Conservation (phyloP, 2,888 invertebrate genomes). For the Dolichopus griseipennis region DNA sequence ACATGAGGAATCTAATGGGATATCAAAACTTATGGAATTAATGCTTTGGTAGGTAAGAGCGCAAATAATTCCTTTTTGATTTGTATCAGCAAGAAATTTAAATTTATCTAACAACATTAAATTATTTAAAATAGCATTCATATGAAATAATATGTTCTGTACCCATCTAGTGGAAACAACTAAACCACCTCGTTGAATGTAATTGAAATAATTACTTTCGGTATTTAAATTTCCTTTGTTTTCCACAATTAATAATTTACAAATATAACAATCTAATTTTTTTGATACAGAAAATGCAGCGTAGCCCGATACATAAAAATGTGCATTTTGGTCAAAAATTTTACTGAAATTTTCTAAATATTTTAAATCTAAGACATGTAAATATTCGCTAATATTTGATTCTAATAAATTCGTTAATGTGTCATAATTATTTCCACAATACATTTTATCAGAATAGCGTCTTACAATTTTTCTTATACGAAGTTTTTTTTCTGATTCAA, state of each 20-base stretch:
- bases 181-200: neutral
- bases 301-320: neutral
- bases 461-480: neutral
- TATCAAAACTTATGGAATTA: neutral
- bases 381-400: neutral
- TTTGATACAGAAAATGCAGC: neutral
- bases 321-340: neutral
- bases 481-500: slow-evolving; percentile 2
- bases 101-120: neutral
- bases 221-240: neutral
- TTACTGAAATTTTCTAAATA: neutral
- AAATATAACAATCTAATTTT: neutral
- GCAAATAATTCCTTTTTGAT: slow-evolving; percentile 7
- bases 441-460: neutral
- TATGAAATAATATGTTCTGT: neutral
- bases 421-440: neutral
- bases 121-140: slow-evolving; percentile 1
- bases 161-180: neutral
- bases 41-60: neutral
- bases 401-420: neutral
- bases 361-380: slow-evolving; percentile 3
- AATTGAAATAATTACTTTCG: neutral
- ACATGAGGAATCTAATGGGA: neutral
- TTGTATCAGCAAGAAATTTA: neutral
- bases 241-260: neutral